These are phyloP conservation scores for Zoanthus solanderi DNA, from an alignment of 92 coral and sea anemone species.

Conservation along the genomic window DNA sequence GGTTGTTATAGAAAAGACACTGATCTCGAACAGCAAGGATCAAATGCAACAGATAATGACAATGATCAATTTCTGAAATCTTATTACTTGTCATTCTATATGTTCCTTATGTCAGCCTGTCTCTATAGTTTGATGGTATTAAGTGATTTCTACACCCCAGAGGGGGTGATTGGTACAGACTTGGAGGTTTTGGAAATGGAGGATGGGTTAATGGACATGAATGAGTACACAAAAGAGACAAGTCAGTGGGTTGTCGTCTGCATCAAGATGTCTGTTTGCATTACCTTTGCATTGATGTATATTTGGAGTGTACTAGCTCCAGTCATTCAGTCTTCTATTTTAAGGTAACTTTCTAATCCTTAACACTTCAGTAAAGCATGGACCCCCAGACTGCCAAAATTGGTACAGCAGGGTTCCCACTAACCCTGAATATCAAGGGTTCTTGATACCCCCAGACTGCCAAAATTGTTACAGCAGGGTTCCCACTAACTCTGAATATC, in stretches of 20 bases:
- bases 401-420: too few species aligned
- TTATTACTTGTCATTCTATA: conserved; percentile 72
- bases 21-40: conserved; percentile 48
- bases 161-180: conserved; percentile 84
- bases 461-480: too few species aligned
- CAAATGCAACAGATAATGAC: neutral
- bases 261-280: conserved; percentile 78
- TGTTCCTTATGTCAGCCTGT: conserved; percentile 66
- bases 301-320: conserved; percentile 79
- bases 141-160: conserved; percentile 83
- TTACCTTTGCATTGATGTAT: conserved; percentile 72
- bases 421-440: too few species aligned
- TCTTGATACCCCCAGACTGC: too few species aligned
- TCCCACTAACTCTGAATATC: too few species aligned
- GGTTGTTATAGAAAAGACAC: conserved; percentile 62
- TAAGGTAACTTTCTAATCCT: neutral
- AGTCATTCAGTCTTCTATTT: conserved; percentile 56
- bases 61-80: conserved; percentile 65
- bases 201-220: conserved; percentile 74
- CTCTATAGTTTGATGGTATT: conserved; percentile 74
- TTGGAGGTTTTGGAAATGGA: conserved; percentile 74
- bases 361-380: too few species aligned
- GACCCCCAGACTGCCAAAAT: too few species aligned
- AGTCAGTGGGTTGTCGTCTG: conserved; percentile 86
- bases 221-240: conserved; percentile 72